A percentile compares a stretch with the other conserved stretches of the same genome.
These are phyloP conservation scores for Lepidurus arcticus DNA, from an alignment of 1,140 invertebrate genomes.

Conservation along the genomic window DNA sequence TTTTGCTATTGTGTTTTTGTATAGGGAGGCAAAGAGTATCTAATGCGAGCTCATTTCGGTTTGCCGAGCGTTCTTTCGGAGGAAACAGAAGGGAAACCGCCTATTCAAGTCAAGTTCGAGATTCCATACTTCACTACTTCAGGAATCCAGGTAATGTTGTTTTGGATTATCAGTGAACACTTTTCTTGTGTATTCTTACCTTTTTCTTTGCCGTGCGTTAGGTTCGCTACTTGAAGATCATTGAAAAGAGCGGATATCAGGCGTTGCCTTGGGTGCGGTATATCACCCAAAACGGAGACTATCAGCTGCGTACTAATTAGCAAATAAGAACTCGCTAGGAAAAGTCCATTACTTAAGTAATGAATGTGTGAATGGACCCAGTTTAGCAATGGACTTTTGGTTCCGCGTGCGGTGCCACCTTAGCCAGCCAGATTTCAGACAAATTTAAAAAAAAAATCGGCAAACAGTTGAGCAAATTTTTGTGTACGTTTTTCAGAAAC, in stretches of 20 bases:
- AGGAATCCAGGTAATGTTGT: constrained; percentile 77
- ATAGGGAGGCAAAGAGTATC: constrained; percentile 91
- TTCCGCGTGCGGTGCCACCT: constrained; percentile 11
- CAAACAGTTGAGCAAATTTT: not conserved
- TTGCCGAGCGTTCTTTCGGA: constrained; percentile 93
- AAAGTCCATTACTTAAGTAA: constrained; percentile 11
- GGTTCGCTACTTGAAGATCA: constrained; percentile 96
- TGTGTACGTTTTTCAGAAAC: not conserved
- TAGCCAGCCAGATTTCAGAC: constrained; percentile 18
- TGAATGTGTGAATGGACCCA: constrained; percentile 1
- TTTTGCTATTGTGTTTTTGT: constrained; percentile 33
- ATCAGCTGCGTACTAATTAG: constrained; percentile 91
- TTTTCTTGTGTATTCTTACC: not conserved
- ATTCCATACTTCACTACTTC: constrained; percentile 99
- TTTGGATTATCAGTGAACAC: not conserved
- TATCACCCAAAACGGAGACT: constrained; percentile 99
- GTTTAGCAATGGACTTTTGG: constrained; percentile 1
- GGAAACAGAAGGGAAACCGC: constrained; percentile 92
- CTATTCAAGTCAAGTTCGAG: constrained; percentile 98
- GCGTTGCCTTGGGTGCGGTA: constrained; percentile 98
- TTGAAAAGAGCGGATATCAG: constrained; percentile 99
- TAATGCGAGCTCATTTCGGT: constrained; percentile 99
- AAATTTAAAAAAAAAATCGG: not conserved
- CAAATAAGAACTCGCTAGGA: constrained; percentile 23
- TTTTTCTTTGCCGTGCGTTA: constrained; percentile 40